These are phyloP conservation scores for Ceratina japonica DNA, from an alignment of 1,140 invertebrate genomes.

Conservation along the genomic window DNA sequence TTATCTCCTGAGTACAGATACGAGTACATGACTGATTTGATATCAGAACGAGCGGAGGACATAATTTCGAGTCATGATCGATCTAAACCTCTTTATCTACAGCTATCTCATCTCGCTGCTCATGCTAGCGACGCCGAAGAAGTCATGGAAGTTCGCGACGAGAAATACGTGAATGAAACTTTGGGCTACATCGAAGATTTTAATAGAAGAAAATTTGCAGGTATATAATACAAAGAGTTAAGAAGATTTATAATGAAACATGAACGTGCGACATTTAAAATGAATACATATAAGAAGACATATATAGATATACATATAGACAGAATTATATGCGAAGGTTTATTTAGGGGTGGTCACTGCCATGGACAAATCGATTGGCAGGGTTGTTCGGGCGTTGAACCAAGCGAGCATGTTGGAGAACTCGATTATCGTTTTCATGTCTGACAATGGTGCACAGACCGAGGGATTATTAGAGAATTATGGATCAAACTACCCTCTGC, in stretches of 20 bases:
- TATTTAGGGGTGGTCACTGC: conserved; percentile 82
- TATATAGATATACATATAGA: too few species aligned
- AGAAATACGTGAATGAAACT: conserved; percentile 77
- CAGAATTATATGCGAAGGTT: neutral
- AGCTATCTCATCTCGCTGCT: conserved; percentile 82
- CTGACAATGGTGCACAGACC: conserved; percentile 86
- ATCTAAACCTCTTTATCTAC: conserved; percentile 81
- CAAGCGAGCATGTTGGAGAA: conserved; percentile 81
- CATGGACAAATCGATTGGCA: conserved; percentile 84
- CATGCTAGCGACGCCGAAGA: conserved; percentile 78
- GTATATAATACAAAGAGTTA: conserved; percentile 63
- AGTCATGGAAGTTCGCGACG: conserved; percentile 77
- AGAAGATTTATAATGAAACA: too few species aligned
- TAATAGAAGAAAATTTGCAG: conserved; percentile 81
- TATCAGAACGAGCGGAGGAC: conserved; percentile 80
- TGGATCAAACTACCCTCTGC: conserved; percentile 85
- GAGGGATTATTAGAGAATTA: conserved; percentile 80
- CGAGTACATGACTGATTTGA: conserved; percentile 82
- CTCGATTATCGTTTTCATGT: conserved; percentile 86
- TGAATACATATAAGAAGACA: neutral
- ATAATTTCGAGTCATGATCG: conserved; percentile 80
- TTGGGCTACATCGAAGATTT: conserved; percentile 81
- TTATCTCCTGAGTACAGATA: conserved; percentile 72
- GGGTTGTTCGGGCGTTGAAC: conserved; percentile 80
- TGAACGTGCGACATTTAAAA: neutral